Conservation (phyloP, 2,888 invertebrate species). For the Sesia apiformis region DNA sequence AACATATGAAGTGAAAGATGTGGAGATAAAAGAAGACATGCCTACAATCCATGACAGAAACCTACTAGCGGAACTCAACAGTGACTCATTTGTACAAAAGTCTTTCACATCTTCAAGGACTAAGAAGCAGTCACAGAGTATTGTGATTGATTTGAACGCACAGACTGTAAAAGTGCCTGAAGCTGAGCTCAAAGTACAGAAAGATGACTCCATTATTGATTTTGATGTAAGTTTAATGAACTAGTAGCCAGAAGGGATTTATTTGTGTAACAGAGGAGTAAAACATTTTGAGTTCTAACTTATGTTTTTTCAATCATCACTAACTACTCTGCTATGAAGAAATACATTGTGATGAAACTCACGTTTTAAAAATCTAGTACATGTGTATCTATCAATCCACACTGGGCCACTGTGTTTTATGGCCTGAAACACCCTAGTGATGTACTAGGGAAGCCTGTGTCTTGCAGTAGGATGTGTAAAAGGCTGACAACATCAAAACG, state of each 20-base stretch:
- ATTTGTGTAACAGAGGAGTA: too few species aligned
- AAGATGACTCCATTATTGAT: conserved; percentile 78
- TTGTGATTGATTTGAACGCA: conserved; percentile 81
- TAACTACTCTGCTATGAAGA: too few species aligned
- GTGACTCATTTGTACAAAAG: conserved; percentile 79
- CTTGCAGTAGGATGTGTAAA: too few species aligned
- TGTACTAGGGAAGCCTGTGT: too few species aligned
- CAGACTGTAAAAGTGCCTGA: conserved; percentile 81
- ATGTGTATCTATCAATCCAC: too few species aligned
- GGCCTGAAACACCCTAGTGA: too few species aligned
- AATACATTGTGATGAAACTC: too few species aligned
- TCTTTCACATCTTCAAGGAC: conserved; percentile 72
- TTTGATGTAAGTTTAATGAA: conserved; percentile 72
- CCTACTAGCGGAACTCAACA: conserved; percentile 80
- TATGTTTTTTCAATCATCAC: too few species aligned
- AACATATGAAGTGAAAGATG: conserved; percentile 63
- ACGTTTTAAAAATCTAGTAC: too few species aligned
- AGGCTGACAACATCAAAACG: too few species aligned
- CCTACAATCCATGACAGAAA: conserved; percentile 71
- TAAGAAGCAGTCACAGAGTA: conserved; percentile 79
- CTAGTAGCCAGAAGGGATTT: not conserved
- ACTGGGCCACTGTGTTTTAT: too few species aligned
- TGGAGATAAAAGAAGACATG: conserved; percentile 65
- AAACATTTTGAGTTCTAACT: too few species aligned
- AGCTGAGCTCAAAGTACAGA: conserved; percentile 53